Percentiles rank a stretch among this genome's conserved stretches.
Evolutionary conservation across 2,797 vertebrate species (phyloP).

Genomic region (Loris lydekkerianus): DNA sequence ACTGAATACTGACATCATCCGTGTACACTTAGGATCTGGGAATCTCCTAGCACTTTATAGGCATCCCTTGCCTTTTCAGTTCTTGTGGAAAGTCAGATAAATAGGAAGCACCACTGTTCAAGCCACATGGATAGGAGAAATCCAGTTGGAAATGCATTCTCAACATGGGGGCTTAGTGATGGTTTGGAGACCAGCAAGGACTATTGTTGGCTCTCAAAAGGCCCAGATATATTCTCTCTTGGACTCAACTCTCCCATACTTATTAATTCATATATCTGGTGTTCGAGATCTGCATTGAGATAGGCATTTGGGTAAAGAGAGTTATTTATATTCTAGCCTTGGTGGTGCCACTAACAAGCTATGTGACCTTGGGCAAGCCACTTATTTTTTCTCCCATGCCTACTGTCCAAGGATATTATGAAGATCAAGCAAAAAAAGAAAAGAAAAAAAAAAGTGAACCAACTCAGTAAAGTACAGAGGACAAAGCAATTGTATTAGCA

Average conservation of each 20-base stretch:
- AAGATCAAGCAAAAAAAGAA: slow-evolving; percentile 31
- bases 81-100: slow-evolving; percentile 59
- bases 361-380: neutral
- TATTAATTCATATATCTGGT: slow-evolving; percentile 26
- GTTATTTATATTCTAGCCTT: slow-evolving; percentile 30
- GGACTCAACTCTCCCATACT: neutral
- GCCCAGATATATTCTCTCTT: slow-evolving; percentile 22
- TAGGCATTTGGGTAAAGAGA: neutral
- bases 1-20: slow-evolving; percentile 63
- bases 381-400: neutral
- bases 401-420: neutral
- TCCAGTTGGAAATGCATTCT: slow-evolving; percentile 1
- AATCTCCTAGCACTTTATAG: slow-evolving; percentile 63
- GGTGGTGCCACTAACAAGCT: neutral
- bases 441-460: neutral
- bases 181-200: neutral
- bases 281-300: slow-evolving; percentile 18
- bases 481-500: neutral
- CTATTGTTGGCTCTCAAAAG: neutral
- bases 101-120: slow-evolving; percentile 11
- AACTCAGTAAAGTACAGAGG: neutral
- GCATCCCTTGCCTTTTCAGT: slow-evolving; percentile 28
- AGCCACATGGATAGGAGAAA: neutral
- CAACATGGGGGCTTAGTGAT: neutral
- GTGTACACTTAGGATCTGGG: slow-evolving; percentile 20